These are phyloP conservation scores for Corythaixoides concolor DNA, from an alignment of 2,113 vertebrate genomes.

Conservation along the genomic window DNA sequence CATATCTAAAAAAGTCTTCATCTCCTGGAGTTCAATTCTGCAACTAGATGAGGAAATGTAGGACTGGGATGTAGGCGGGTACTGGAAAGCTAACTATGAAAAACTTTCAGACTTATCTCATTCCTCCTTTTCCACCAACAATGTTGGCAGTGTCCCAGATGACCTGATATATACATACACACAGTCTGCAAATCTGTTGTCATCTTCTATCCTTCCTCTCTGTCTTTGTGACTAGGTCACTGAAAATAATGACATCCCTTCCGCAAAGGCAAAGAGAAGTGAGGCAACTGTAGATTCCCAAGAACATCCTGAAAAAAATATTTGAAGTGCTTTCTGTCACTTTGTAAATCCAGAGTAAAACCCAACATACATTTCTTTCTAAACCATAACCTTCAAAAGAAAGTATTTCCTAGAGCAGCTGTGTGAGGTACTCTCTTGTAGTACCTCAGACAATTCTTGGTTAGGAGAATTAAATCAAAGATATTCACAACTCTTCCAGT, in stretches of 20 bases:
- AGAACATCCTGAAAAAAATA: neutral
- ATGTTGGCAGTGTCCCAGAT: neutral
- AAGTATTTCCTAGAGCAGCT: neutral
- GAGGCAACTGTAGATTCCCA: neutral
- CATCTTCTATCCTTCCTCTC: neutral
- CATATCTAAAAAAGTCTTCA: conserved; percentile 27
- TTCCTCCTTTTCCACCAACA: neutral
- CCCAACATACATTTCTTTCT: neutral
- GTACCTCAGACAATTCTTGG: neutral
- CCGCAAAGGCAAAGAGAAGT: neutral
- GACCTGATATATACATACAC: neutral
- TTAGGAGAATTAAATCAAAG: neutral
- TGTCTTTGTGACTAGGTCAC: neutral
- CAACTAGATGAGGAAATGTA: neutral
- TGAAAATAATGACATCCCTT: neutral
- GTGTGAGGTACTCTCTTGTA: neutral
- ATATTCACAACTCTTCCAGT: neutral
- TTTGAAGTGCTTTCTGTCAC: neutral
- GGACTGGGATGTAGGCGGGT: neutral
- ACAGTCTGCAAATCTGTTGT: neutral
- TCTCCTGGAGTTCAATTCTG: neutral
- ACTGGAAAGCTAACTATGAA: neutral
- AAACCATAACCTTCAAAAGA: neutral
- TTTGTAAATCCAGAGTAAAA: neutral
- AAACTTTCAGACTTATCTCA: neutral